phyloP scores from a whole-genome alignment of 2,113 vertebrate genomes.

The Cheilinus undulatus region DNA sequence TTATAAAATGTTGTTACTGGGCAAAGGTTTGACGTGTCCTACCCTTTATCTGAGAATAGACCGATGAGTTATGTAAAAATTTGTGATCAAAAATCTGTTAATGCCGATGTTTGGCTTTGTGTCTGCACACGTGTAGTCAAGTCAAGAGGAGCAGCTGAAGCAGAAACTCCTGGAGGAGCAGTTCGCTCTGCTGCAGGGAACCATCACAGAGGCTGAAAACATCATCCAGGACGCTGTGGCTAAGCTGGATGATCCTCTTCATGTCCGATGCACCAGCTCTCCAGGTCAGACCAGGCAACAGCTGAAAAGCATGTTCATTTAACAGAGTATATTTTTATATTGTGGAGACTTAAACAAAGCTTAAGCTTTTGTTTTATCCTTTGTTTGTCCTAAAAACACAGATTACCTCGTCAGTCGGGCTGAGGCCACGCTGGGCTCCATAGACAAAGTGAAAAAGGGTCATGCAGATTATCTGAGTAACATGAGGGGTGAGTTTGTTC shows the following conservation, averaged over 20 bases:
- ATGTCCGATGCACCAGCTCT: conserved; percentile 95
- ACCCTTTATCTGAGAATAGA: neutral
- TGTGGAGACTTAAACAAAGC: neutral
- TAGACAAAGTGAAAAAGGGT: conserved; percentile 86
- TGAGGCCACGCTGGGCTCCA: conserved; percentile 87
- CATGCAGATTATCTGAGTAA: conserved; percentile 88
- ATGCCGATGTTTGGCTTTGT: neutral
- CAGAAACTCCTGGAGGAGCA: conserved; percentile 92
- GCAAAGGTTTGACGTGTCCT: too few species aligned
- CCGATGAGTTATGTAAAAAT: neutral
- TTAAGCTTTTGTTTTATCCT: conserved; percentile 1
- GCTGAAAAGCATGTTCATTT: neutral
- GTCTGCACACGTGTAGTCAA: conserved; percentile 76
- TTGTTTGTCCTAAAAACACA: conserved; percentile 66
- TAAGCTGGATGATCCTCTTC: conserved; percentile 93
- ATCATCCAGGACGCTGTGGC: conserved; percentile 90
- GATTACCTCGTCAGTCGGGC: conserved; percentile 94
- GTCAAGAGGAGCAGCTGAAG: conserved; percentile 87
- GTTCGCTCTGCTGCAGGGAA: conserved; percentile 88
- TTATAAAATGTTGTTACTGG: too few species aligned
- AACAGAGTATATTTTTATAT: neutral
- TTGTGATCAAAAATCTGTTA: neutral
- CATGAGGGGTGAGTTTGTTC: conserved; percentile 84
- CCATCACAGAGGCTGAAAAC: conserved; percentile 87
- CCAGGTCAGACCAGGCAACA: conserved; percentile 83